Conservation (phyloP, 2,113 vertebrate genomes). For the Lethenteron camtschaticum region DNA sequence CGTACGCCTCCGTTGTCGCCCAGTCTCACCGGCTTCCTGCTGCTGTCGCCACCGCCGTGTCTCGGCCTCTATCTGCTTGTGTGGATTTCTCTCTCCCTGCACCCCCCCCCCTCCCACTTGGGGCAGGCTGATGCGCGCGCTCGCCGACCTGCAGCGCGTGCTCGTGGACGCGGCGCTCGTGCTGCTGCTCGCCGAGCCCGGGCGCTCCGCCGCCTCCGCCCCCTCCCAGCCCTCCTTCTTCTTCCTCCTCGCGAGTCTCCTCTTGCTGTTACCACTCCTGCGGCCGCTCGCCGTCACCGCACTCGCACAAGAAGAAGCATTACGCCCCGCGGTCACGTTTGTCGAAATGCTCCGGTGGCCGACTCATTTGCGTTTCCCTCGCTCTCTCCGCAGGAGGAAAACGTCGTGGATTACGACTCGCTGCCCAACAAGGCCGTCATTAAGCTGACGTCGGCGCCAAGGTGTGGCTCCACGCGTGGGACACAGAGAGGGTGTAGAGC, state of each 20-base stretch:
- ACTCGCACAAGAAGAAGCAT: too few species aligned
- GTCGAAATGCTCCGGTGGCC: too few species aligned
- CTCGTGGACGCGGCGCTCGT: conserved; percentile 70
- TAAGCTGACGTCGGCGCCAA: conserved; percentile 40
- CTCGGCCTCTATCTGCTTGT: background rate
- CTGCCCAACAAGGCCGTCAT: conserved; percentile 62
- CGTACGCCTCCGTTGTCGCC: background rate
- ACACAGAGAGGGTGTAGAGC: too few species aligned
- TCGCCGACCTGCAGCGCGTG: conserved; percentile 56
- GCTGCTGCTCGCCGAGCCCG: conserved; percentile 51
- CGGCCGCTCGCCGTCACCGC: background rate
- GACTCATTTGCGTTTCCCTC: too few species aligned
- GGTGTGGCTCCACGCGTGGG: conserved; percentile 22
- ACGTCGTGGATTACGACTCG: conserved; percentile 52
- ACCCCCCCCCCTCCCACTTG: background rate
- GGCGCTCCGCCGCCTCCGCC: conserved; percentile 40
- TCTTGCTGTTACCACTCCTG: background rate
- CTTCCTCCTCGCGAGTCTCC: background rate
- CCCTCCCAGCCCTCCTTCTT: conserved; percentile 31
- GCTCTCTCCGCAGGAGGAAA: conserved; percentile 35
- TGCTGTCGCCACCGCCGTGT: background rate
- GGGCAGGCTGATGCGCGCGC: conserved; percentile 52
- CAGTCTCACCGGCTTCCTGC: background rate
- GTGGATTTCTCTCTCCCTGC: conserved; percentile 7
- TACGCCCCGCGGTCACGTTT: too few species aligned